Base-by-base conservation (phyloP, 1,140 invertebrate species). In the Drosophila sucinea region DNA sequence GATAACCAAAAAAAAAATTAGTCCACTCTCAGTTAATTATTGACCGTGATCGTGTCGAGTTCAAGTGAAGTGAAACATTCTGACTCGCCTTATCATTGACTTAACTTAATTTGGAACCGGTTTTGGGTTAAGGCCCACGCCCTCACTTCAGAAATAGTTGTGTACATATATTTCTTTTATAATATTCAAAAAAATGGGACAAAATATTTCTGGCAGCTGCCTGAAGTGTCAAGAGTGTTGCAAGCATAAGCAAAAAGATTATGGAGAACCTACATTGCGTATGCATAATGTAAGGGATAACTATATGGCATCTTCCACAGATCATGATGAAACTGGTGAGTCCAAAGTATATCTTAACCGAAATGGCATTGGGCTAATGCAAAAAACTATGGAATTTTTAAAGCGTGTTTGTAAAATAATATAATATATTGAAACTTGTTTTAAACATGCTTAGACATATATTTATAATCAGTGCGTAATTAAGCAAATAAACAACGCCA, bases 11-110 rank as follows among this genome's bases (percentile, higher is more conserved):
- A 63, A 64, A 56, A 58, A 23, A 30, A 62, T 11, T 38, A 38
- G 47, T 63, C 41, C 71, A 55, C 29, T 65, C 35, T 33, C 74
- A 77, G 75, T 74, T 77, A 47, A 67, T 66, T 70, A 41, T 70
- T 40, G 61, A 60, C 47, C 47, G 58, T 41, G 57, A 17, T 61
- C 66, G 65, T 67, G 67, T 63, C 55, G 38, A 70, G 67, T 78
- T 71, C 30, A 30, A 44, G 23, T 69, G 10, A 30, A 35, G n/a
- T 65, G 23, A 73, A 66, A 70, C 60, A 73, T 30, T 58, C 56
- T 58, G 56, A 58, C 32, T 35, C n/a, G 38, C 11, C 33, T 40
- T 41, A 44, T 61, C n/a, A 29, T 41, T 61, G 10, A 38, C 25
- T 41, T 51, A 23, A 23, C 44, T 51, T 51, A 23, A 3, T 51